Evolutionary conservation across 2,797 vertebrate species (phyloP), one percentile per base, ranked within the genome.

Genomic region (Lutjanus argentimaculatus): DNA sequence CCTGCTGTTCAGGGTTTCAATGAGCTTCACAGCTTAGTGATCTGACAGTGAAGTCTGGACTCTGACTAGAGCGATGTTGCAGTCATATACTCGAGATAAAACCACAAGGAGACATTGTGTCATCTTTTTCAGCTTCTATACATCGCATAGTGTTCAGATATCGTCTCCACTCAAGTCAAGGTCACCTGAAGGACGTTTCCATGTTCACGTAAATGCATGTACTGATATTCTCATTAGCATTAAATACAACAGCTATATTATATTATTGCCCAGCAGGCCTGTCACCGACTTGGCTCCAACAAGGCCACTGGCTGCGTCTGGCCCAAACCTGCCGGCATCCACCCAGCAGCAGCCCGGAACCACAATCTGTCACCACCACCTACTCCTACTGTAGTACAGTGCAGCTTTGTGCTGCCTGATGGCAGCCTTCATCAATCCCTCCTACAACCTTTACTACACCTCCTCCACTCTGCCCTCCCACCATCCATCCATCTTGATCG

Each of bases 291-390:
- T 94, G 93, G 92, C 92, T 85, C 19, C 3, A 72, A 77, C 64
- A 53, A 55, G 75, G 55, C 49, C 76, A 43, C 86, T 59, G 67
- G 68, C 88, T 78, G 88, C 3, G 77, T 57, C 56, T 66, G 53
- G 78, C 63, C 76, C 49, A 76, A 80, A 85, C 82, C 88, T 70
- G 80, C 85, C 72, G 58, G 72, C 67, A n/a, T 86, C 71, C 43
- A 81, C 91, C 36, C 89, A 90, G 90, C 85, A 80, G 81, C 77
- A 76, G 72, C 80, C 77, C 72, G 62, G 85, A 91, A 86, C 64
- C 74, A 67, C 92, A 93, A 93, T 92, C 93, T 94, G 94, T 93
- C 91, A 89, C 77, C 75, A 55, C 68, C 77, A 59, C 43, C 63
- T 22, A 5, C 67, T 69, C 74, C 72, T 30, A 67, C 82, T 85